Base-by-base conservation (phyloP, 2,113 vertebrate species). In the Sinocyclocheilus anshuiensis region DNA sequence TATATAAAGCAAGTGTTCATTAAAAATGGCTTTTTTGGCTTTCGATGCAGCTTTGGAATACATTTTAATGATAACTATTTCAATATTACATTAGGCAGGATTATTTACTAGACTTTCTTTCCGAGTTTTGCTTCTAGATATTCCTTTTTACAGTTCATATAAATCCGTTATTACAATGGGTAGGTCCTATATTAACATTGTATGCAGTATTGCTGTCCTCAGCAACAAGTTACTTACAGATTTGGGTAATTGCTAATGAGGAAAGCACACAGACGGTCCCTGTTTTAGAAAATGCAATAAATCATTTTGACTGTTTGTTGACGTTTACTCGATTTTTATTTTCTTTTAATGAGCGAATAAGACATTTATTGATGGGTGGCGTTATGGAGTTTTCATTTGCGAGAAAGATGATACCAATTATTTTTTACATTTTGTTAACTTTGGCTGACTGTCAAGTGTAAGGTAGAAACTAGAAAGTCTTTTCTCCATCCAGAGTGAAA, bases 311-410 rank as follows among this genome's bases (percentile, higher is more conserved):
- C 57, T 24, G 13, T 81, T 81, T 26, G 57, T 81, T 81, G 59
- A 65, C 59, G 2, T 59, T 45, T 81, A 26, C 78, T 65, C 6
- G 0, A 65, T 81, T 81, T 65, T 65, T 80, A 75, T 48, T 75
- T 75, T 7, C 59, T 45, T 36, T 81, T 81, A 81, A 81, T 81
- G n/a, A 63, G 36, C 59, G 18, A 63, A 81, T 26, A 65, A 45
- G n/a, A 45, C 6, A 6, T 63, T 42, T 63, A 80, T 24, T 80
- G 55, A 63, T 80, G 33, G 36, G 20, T 63, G 33, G n/a, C 13
- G 16, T 63, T 80, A 59, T 80, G 22, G 12, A n/a, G 20, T 61
- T 80, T 80, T 80, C 20, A 80, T 80, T 63, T 80, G 57, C 5
- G 8, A 80, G 77, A 80, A 63, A 78, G 29, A 36, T 59, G 77